phyloP scores from a whole-genome alignment of 2,113 vertebrate genomes.

The Lethenteron reissneri region DNA sequence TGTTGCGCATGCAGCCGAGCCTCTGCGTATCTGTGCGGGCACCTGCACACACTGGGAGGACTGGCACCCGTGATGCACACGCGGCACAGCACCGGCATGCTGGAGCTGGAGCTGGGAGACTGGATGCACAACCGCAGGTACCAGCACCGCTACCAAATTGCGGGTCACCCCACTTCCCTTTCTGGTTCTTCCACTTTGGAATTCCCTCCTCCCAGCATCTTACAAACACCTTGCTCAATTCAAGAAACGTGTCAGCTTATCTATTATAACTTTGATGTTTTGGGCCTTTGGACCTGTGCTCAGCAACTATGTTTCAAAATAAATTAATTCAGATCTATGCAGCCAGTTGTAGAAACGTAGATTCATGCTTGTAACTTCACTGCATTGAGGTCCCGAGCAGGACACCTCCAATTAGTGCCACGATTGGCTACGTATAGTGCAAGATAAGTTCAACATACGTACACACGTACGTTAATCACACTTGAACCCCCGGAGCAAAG shows the following conservation, averaged over 20 bases:
- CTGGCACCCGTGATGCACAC: slow-evolving; percentile 66
- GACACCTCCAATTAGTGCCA: not conserved
- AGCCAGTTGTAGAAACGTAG: no score
- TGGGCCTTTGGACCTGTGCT: not conserved
- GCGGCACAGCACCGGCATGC: slow-evolving; percentile 46
- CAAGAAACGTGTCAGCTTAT: not conserved
- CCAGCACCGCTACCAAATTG: slow-evolving; percentile 6
- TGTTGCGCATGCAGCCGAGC: slow-evolving; percentile 32
- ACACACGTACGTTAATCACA: not conserved
- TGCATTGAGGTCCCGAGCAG: no score
- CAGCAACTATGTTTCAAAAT: not conserved
- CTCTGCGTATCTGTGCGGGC: slow-evolving; percentile 74
- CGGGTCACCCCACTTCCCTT: not conserved
- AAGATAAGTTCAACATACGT: not conserved
- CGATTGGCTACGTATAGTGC: not conserved
- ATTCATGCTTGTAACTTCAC: no score
- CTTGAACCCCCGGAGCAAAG: slow-evolving; percentile 1
- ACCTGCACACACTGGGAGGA: slow-evolving; percentile 72
- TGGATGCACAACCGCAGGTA: slow-evolving; percentile 84
- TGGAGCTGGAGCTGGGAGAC: slow-evolving; percentile 83
- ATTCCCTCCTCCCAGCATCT: not conserved
- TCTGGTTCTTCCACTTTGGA: not conserved
- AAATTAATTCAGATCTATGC: no score
- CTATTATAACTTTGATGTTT: not conserved
- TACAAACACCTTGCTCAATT: not conserved